Conservation (phyloP, 2,797 vertebrate genomes). For the Dermochelys coriacea region DNA sequence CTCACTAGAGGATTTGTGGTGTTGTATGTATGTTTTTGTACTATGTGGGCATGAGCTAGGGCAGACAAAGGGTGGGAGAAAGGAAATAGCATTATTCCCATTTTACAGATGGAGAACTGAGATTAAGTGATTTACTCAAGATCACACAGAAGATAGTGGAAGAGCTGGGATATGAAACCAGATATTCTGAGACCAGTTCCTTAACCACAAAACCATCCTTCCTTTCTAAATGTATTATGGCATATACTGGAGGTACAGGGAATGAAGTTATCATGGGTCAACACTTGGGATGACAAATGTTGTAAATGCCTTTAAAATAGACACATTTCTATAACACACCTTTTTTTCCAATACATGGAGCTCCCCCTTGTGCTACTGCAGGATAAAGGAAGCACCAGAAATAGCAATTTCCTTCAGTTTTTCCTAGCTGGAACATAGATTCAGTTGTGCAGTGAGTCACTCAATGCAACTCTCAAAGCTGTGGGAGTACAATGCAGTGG, state of each 20-base stretch:
- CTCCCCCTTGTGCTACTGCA: neutral
- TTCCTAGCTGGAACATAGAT: neutral
- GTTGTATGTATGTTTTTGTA: neutral
- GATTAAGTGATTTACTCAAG: neutral
- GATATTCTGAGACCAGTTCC: neutral
- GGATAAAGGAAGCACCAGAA: neutral
- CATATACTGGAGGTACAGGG: neutral
- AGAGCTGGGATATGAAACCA: neutral
- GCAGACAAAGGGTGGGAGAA: neutral
- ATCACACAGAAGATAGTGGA: neutral
- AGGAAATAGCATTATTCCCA: neutral
- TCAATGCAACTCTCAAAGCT: neutral
- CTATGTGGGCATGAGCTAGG: accelerated
- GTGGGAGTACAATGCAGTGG: neutral
- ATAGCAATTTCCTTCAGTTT: neutral
- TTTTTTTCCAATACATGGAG: neutral
- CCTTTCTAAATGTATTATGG: neutral
- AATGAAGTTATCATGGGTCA: neutral
- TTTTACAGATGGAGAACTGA: neutral
- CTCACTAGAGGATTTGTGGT: neutral
- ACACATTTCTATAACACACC: neutral
- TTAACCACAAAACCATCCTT: neutral
- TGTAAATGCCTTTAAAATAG: neutral
- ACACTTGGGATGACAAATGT: neutral
- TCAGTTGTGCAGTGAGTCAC: conserved; percentile 10